Evolutionary conservation across 2,113 vertebrate genomes (phyloP).

Genomic region (Asarcornis scutulata): DNA sequence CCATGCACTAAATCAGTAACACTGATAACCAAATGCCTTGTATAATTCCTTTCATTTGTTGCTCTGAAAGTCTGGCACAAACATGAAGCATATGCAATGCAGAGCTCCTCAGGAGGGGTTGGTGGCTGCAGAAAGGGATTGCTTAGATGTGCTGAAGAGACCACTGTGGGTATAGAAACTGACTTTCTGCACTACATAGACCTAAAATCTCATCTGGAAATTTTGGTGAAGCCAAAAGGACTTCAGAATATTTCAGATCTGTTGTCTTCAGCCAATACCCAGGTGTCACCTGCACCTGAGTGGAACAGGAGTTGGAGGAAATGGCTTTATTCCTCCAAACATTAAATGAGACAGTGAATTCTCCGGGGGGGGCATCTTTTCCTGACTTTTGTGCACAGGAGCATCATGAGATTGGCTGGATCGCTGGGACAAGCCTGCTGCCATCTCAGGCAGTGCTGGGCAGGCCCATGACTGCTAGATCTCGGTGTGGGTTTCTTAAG

Average conservation of each 20-base stretch:
- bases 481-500: neutral
- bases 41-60: neutral
- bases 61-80: neutral
- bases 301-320: neutral
- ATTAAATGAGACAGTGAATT: fast-evolving
- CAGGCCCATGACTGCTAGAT: neutral
- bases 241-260: neutral
- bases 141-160: neutral
- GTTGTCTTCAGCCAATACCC: neutral
- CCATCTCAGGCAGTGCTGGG: neutral
- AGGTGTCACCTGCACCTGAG: neutral
- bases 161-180: neutral
- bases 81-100: neutral
- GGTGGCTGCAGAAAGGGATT: neutral
- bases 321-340: neutral
- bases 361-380: neutral
- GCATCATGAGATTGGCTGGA: neutral
- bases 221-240: neutral
- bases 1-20: neutral
- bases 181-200: neutral
- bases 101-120: neutral
- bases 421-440: neutral
- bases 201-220: neutral
- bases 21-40: neutral
- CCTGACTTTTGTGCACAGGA: neutral